A percentile compares a stretch with the other conserved stretches of the same genome.
Conservation (phyloP, 2,797 vertebrate genomes). For the Pogoniulus pusillus region DNA sequence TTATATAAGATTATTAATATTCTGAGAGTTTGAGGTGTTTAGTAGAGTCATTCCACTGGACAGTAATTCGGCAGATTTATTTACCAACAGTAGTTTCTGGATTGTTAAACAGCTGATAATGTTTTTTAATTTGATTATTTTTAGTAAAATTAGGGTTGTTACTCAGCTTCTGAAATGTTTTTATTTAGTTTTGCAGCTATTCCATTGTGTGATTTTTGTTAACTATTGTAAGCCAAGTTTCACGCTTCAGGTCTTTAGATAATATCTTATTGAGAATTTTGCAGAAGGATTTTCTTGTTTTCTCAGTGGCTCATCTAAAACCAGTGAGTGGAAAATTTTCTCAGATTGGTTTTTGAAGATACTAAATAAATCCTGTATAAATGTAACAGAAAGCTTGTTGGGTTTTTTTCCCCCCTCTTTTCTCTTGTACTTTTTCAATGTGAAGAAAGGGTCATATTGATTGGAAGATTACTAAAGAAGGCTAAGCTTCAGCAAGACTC, state of each 20-base stretch:
- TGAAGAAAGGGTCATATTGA: conserved; percentile 72
- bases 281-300: conserved; percentile 86
- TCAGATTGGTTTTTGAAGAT: conserved; percentile 90
- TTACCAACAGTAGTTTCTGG: conserved; percentile 29
- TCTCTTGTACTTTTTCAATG: conserved; percentile 74
- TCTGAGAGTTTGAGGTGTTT: background rate
- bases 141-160: conserved; percentile 56
- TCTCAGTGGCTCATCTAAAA: conserved; percentile 81
- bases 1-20: background rate
- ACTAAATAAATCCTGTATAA: conserved; percentile 86
- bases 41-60: background rate
- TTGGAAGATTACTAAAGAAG: conserved; percentile 79
- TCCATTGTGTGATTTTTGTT: conserved; percentile 70
- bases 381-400: conserved; percentile 78
- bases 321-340: conserved; percentile 91
- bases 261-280: conserved; percentile 86
- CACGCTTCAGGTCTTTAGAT: conserved; percentile 87
- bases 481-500: conserved; percentile 76
- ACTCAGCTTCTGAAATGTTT: conserved; percentile 55
- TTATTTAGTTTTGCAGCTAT: conserved; percentile 69
- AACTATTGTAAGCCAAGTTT: conserved; percentile 80
- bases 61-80: background rate
- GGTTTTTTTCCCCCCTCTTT: conserved; percentile 51
- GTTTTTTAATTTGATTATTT: conserved; percentile 34
- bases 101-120: conserved; percentile 43